Base-by-base conservation (phyloP, 2,797 vertebrate genomes). In the Apogon hyalosoma region DNA sequence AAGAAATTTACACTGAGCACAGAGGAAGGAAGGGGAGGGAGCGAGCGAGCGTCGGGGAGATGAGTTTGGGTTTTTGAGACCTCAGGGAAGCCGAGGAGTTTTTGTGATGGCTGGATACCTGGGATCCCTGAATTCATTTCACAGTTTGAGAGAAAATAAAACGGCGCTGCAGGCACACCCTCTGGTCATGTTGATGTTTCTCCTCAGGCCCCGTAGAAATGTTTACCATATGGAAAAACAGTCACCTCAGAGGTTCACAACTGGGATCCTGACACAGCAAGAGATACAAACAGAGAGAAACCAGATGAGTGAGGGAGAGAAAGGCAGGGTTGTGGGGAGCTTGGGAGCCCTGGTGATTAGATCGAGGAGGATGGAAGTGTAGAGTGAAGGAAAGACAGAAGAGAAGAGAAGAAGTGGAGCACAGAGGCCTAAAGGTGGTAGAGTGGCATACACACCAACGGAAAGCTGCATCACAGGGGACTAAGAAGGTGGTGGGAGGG, bases 221-320 rank as follows among this genome's bases (percentile, higher is more conserved):
- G 86, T 87, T 90, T 86, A 83, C 85, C 87, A 80, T 83, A 80
- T 82, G 86, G 86, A 83, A 69, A 83, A 87, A 88, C 82, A 73
- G 86, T 81, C 88, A 81, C 72, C 83, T 95, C 91, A 95, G 88
- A 95, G 92, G 91, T 94, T 95, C 90, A 95, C 94, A 65, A 95
- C 94, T 40, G 94, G 94, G 87, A 95, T 94, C 89, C 94, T 95
- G 88, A 80, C 80, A 83, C 57, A 74, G 75, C 58, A 75, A 89
- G 74, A 90, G 73, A 87, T 52, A 86, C 15, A 85, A 21, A 87
- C 62, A 68, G 41, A 46, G 19, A 68, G 47, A 65, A 14, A 47
- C 11, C 40, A 68, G 51, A 85, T 54, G 69, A 75, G 60, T 64
- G 76, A 80, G 63, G 59, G 21, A 63, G 60, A 60, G 13, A 63